Evolutionary conservation across 2,113 vertebrate species (phyloP), one percentile per base, ranked within the genome.

Genomic region (Sula dactylatra): DNA sequence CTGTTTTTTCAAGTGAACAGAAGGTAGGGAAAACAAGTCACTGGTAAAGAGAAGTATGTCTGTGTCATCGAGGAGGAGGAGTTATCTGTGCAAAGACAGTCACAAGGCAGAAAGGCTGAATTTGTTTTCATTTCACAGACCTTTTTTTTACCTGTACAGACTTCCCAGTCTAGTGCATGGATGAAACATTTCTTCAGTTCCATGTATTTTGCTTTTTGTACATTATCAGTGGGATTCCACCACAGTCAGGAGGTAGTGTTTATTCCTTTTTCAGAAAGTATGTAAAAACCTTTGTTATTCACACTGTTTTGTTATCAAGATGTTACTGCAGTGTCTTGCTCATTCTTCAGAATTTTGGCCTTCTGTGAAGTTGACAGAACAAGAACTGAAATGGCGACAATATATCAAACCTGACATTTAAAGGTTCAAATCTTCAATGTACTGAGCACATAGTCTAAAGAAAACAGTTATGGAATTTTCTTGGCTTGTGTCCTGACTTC

Each of bases 321-420:
- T 61, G 54, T 89, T 79, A 67, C 34, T 91, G 49, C 66, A 42
- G 18, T 55, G 9, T 90, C 90, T 81, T 56, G 64, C 64, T 77
- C 45, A 6, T 66, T 89, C 59, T 88, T 94, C 38, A 40, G 54
- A 76, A 88, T 91, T 93, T 90, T 64, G 22, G 44, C 65, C 27
- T 81, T 69, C 81, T 87, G 0, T 80, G 86, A 69, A 87, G 86
- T 8, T 96, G 90, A 74, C 1, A 10, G 82, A 94, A 82, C 44
- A 59, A 84, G 70, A 92, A 76, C 66, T 87, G 77, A 44, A 42
- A 42, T 44, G 44, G 52, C 91, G 49, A 90, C 32, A 90, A 47
- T 5, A 4, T 74, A 78, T 90, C 56, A 59, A 85, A 92, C 62
- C 79, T 96, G 89, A 88, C 66, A 95, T 96, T 90, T 97, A 85